These are phyloP conservation scores for Diploptera punctata DNA, from an alignment of 2,888 invertebrate species.

Conservation along the genomic window DNA sequence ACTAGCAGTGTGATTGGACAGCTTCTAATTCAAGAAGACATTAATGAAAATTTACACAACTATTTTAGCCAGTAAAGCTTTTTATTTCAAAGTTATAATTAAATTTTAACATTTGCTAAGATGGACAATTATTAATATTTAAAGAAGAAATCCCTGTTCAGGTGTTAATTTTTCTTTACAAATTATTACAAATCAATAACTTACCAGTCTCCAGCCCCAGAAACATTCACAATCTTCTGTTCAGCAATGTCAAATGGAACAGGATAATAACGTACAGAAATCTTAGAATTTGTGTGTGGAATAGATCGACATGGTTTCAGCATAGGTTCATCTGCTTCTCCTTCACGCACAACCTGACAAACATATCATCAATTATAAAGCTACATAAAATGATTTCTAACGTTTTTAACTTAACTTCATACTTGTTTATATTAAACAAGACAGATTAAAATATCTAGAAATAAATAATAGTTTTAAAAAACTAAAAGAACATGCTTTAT, in stretches of 20 bases:
- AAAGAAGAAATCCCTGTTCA: no score
- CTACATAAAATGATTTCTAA: not conserved
- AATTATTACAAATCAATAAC: conserved; percentile 30
- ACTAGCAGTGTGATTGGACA: no score
- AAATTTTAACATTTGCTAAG: no score
- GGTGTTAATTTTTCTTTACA: not conserved
- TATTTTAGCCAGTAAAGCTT: no score
- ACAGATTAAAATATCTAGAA: not conserved
- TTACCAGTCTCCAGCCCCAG: conserved; percentile 82
- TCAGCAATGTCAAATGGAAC: conserved; percentile 16
- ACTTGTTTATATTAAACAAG: not conserved
- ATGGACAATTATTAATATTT: no score
- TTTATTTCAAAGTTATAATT: no score
- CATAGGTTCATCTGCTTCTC: conserved; percentile 32
- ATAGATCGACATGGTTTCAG: conserved; percentile 7
- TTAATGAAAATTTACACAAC: no score
- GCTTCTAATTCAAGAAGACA: no score
- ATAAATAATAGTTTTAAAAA: no score
- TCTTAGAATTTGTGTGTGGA: not conserved
- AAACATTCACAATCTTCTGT: conserved; percentile 69
- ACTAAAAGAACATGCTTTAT: no score
- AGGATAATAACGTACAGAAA: conserved; percentile 36
- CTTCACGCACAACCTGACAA: conserved; percentile 41
- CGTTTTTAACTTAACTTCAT: not conserved
- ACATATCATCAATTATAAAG: no score